phyloP scores from a whole-genome alignment of 1,140 invertebrate species.

The Bombus vancouverensis region DNA sequence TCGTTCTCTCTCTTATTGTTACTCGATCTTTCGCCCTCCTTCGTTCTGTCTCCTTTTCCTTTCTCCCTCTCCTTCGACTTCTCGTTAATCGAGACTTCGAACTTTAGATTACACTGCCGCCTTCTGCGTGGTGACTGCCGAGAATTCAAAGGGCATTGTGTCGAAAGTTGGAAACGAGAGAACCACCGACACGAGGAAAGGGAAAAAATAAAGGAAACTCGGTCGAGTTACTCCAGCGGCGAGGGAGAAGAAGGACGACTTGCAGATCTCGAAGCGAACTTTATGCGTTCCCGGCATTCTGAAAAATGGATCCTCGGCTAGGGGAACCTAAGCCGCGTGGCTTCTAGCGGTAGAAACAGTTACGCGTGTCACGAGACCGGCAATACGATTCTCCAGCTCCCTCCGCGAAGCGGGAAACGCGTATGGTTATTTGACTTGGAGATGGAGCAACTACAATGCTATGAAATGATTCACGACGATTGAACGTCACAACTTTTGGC shows the following conservation, averaged over 20 bases:
- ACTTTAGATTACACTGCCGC: constrained; percentile 68
- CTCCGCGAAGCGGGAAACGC: not conserved
- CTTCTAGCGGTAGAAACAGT: not conserved
- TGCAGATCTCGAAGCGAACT: constrained; percentile 5
- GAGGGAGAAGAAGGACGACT: constrained; percentile 16
- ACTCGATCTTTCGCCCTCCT: not conserved
- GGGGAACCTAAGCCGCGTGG: not conserved
- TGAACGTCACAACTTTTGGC: not conserved
- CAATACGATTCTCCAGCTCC: not conserved
- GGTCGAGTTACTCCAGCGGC: constrained; percentile 42
- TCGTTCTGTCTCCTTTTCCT: too few species aligned
- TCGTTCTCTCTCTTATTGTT: constrained; percentile 9
- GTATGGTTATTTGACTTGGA: constrained; percentile 26
- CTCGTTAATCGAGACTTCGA: constrained; percentile 70
- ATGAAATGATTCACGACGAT: constrained; percentile 27
- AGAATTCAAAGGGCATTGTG: constrained; percentile 67
- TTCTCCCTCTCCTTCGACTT: not conserved
- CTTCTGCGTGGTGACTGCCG: constrained; percentile 44
- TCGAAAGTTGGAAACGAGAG: constrained; percentile 63
- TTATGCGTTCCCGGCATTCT: constrained; percentile 24
- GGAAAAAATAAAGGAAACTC: not conserved
- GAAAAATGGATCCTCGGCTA: constrained; percentile 45
- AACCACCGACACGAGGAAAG: not conserved
- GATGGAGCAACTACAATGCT: constrained; percentile 6
- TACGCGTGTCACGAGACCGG: not conserved